Evolutionary conservation across 1,140 invertebrate genomes (phyloP), one percentile per base, ranked within the genome.

Genomic region (Aphelenchoides besseyi): DNA sequence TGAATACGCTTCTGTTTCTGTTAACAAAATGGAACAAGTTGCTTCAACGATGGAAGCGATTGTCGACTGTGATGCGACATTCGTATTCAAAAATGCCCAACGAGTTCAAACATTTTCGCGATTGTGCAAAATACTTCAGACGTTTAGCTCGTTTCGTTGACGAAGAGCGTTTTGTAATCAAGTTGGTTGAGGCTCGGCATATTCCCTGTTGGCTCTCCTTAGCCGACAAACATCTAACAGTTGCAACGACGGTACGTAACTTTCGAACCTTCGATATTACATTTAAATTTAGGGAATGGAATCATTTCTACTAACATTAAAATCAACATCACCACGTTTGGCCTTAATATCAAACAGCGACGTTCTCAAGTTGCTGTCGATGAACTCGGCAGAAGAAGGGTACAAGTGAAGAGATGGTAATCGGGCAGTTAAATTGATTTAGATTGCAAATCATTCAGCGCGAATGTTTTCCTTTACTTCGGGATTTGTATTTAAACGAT

Each of bases 101-200:
- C n/a, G 73, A 74, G 48, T 74, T 74, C 36, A 23, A 74, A 23
- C 74, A 74, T 2, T 74, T 74, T 41, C 73, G 73, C 29, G 41
- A 48, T 48, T 48, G 41, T 48, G 41, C 73, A 57, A 74, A 74
- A 53, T 74, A 74, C 63, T 74, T 32, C 28, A 69, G 68, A 23
- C 23, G 75, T 23, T 64, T 75, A 28, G 68, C 73, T 1, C 73
- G 74, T 8, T 78, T 74, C 55, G 28, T 75, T 2, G 70, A 74
- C 33, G 74, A 77, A 16, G 74, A 75, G 12, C 29, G 77, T 28
- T 28, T 73, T 23, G 74, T 73, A 12, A 30, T 77, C 3, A 75
- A 77, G 36, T 9, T 75, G 12, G 9, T 78, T 16, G 71, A 79
- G n/a, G 74, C 18, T 33, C 70, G 73, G 30, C 74, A 75, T 72